Percentiles rank a stretch among this genome's conserved stretches.
phyloP scores from a whole-genome alignment of 2,888 invertebrate species.

The Agrenia bidenticulata region DNA sequence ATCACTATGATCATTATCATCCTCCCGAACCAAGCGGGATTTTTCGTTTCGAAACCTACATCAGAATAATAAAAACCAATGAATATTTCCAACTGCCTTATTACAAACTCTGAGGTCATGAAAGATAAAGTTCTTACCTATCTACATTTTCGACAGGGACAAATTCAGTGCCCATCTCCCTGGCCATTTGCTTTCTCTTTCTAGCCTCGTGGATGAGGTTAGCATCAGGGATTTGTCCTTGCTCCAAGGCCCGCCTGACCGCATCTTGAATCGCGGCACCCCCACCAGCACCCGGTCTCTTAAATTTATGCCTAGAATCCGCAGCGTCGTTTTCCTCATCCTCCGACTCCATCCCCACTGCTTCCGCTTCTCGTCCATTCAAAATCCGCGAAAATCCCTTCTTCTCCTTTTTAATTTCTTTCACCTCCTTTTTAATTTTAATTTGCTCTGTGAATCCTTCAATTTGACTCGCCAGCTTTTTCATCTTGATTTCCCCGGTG shows the following conservation, averaged over 20 bases:
- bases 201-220: conserved; percentile 96
- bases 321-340: conserved; percentile 59
- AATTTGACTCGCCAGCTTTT: conserved; percentile 23
- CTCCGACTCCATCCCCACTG: conserved; percentile 70
- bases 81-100: background rate
- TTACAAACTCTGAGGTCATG: background rate
- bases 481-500: background rate
- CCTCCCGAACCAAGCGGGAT: conserved; percentile 74
- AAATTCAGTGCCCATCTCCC: conserved; percentile 72
- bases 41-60: conserved; percentile 54
- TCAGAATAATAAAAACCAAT: conserved; percentile 1
- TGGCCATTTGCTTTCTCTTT: conserved; percentile 88
- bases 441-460: conserved; percentile 36
- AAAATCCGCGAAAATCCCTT: conserved; percentile 61
- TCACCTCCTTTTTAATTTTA: conserved; percentile 29
- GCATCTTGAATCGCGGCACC: conserved; percentile 48
- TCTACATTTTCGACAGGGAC: conserved; percentile 59
- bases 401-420: background rate
- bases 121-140: conserved; percentile 25
- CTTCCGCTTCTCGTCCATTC: conserved; percentile 79
- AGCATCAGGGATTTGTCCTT: conserved; percentile 93
- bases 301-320: conserved; percentile 52
- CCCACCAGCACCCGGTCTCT: conserved; percentile 37
- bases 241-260: conserved; percentile 55
- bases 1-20: conserved; percentile 78